Evolutionary conservation across 2,888 invertebrate species (phyloP), one percentile per base, ranked within the genome.

Genomic region (Scaptomyza reducta): DNA sequence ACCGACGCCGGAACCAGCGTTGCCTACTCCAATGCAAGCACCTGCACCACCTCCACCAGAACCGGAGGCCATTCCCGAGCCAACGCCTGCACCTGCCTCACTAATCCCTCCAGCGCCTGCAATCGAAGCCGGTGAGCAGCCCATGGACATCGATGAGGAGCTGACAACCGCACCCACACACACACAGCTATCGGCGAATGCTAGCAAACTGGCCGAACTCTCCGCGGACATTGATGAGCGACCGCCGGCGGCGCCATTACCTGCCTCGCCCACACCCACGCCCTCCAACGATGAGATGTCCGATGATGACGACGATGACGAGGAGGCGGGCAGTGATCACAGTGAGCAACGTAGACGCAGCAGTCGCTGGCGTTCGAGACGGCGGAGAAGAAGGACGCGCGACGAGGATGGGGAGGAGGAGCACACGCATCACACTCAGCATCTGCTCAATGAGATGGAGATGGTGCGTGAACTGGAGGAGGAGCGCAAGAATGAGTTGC

Each of bases 111-210:
- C 33, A 18, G 9, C 41, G 7, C 22, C 27, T 1, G 50, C 63
- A 0, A 29, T 31, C 11, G 89, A 87, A 54, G 75, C 89, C 7
- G 89, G 89, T 3, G 90, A 90, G 50, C 81, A 87, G 47, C 90
- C 90, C 1, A 90, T 90, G 90, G 90, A 90, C 44, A 90, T 90
- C 40, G 90, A 90, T 58, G 90, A 90, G 54, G 90, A 90, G 57
- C 74, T 90, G 13, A 90, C 90, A 1, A 88, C 88, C 6, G 90
- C 87, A 10, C 89, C 82, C 1, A 89, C 88, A 6, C 86, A 85
- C 16, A 88, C 82, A 0, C 89, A 80, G 11, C 54, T 89, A 2
- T 87, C 88, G 14, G 74, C 74, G 2, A 73, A 79, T 14, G 79
- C 75, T 10, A 88, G 74, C 54, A 84, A 83, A 35, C 42, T 82